These are phyloP conservation scores for Sardinella longiceps DNA, from an alignment of 2,797 vertebrate species.

Conservation along the genomic window DNA sequence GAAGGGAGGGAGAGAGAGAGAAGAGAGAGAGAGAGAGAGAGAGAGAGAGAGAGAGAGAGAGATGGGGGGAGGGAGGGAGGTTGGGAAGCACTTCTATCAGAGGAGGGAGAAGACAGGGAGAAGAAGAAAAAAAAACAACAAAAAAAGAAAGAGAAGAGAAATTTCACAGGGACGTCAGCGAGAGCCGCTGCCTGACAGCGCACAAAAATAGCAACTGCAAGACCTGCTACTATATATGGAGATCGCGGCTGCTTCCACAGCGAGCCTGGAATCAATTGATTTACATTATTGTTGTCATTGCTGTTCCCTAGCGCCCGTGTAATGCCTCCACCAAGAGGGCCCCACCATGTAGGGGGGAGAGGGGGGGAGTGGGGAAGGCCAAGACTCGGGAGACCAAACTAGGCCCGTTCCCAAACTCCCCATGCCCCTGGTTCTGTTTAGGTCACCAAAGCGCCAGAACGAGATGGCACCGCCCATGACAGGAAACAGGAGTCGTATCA, in stretches of 20 bases:
- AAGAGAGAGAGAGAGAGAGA: background rate
- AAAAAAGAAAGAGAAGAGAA: conserved; percentile 33
- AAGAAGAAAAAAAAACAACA: background rate
- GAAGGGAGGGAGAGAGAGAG: background rate
- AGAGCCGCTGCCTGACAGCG: conserved; percentile 44
- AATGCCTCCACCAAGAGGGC: background rate
- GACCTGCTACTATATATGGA: conserved; percentile 77
- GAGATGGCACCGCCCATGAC: conserved; percentile 19
- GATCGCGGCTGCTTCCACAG: conserved; percentile 58
- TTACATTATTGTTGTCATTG: conserved; percentile 54
- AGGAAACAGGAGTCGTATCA: conserved; percentile 36
- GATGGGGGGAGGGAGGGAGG: background rate
- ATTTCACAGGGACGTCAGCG: conserved; percentile 66
- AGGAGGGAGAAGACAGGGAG: background rate
- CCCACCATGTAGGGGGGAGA: background rate
- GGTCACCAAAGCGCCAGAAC: background rate
- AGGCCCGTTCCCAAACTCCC: background rate
- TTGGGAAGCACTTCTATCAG: background rate
- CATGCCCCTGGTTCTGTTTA: background rate
- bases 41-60: background rate
- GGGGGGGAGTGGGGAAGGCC: conserved; percentile 16
- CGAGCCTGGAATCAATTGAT: conserved; percentile 65
- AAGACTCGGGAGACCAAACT: background rate
- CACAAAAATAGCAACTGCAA: conserved; percentile 75
- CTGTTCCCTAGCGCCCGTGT: conserved; percentile 40